Percentiles rank a stretch among this genome's conserved stretches.
phyloP scores from a whole-genome alignment of 2,888 invertebrate species.

The Ernsta delagoae region DNA sequence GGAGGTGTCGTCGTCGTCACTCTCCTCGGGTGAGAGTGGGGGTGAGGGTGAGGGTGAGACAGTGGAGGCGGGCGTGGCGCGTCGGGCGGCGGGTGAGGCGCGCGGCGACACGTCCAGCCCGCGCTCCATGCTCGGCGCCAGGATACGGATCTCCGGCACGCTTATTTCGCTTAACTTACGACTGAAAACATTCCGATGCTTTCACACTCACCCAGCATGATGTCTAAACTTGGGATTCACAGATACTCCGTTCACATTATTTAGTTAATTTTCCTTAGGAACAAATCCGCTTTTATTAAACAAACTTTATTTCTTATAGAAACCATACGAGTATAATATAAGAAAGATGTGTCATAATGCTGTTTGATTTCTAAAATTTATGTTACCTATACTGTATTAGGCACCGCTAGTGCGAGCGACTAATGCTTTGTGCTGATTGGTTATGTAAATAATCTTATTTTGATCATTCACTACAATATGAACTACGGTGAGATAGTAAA shows the following conservation, averaged over 20 bases:
- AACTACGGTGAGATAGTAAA: conserved; percentile 15
- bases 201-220: conserved; percentile 2
- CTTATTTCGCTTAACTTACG: conserved; percentile 90
- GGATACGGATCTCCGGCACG: conserved; percentile 92
- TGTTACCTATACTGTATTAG: conserved; percentile 29
- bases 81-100: conserved; percentile 51
- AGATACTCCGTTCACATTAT: background rate
- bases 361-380: conserved; percentile 10
- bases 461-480: background rate
- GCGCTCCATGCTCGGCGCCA: conserved; percentile 92
- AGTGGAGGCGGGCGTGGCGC: conserved; percentile 39
- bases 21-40: conserved; percentile 39
- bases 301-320: too few relatives aligned
- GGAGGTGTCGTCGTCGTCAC: conserved; percentile 68
- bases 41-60: conserved; percentile 48
- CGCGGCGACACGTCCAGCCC: conserved; percentile 87
- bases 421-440: conserved; percentile 39
- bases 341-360: too few relatives aligned
- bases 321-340: too few relatives aligned
- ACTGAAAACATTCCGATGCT: conserved; percentile 72
- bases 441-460: conserved; percentile 10
- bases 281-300: too few relatives aligned
- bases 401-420: conserved; percentile 37
- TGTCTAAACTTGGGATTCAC: too few relatives aligned
- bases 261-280: background rate